Percentiles rank a stretch among this genome's conserved stretches.
These are phyloP conservation scores for Micromesistius poutassou DNA, from an alignment of 2,797 vertebrate species.

Conservation along the genomic window DNA sequence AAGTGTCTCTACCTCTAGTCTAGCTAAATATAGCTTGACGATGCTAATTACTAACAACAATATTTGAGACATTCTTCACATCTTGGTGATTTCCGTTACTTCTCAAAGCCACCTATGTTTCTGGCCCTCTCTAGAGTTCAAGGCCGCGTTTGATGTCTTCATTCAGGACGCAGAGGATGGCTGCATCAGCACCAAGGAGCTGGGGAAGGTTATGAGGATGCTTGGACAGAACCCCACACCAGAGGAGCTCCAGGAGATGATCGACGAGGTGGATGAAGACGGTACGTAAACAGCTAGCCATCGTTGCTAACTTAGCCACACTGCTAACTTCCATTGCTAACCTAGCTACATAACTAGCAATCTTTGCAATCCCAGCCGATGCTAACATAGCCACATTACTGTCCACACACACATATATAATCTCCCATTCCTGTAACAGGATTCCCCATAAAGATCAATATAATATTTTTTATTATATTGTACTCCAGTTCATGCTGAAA, in stretches of 20 bases:
- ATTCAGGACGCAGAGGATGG: slow-evolving; percentile 86
- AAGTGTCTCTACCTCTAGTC: neutral
- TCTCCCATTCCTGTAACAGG: neutral
- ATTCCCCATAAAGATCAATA: neutral
- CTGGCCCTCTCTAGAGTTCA: slow-evolving; percentile 80
- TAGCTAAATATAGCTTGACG: neutral
- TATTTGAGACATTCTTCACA: neutral
- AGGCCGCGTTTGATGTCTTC: slow-evolving; percentile 96
- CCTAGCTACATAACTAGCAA: neutral
- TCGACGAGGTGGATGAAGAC: slow-evolving; percentile 97
- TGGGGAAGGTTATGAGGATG: slow-evolving; percentile 88
- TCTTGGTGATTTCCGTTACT: neutral
- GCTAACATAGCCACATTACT: neutral
- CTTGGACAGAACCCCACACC: slow-evolving; percentile 95
- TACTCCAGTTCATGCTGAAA: neutral
- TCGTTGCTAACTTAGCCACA: neutral
- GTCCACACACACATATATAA: neutral
- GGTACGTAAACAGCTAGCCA: slow-evolving; percentile 67
- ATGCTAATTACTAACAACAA: neutral
- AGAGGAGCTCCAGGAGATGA: slow-evolving; percentile 98
- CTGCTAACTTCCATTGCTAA: neutral
- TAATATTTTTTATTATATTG: neutral
- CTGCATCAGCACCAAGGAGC: slow-evolving; percentile 80
- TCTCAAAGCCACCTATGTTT: neutral
- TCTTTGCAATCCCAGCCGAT: neutral